Evolutionary conservation across 2,888 invertebrate genomes (phyloP), one percentile per base, ranked within the genome.

Genomic region (Pristionchus entomophagus): DNA sequence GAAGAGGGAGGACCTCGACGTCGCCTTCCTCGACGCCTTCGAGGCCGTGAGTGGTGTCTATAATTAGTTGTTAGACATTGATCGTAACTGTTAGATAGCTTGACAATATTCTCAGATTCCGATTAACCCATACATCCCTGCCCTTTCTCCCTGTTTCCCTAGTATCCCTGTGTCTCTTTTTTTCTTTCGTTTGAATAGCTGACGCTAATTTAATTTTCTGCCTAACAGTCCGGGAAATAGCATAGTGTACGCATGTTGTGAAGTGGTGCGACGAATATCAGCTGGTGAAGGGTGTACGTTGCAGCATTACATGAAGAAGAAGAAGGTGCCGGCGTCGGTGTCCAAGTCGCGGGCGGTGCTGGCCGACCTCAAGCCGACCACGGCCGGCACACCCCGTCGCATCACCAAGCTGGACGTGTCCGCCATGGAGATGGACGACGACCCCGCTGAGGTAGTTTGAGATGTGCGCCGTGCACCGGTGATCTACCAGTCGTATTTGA

Each of bases 271-370:
- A 17, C 12, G 22, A 56, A 56, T 56, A 56, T 56, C 14, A 56
- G 56, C 22, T 22, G 56, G 22, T 17, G 56, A 56, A n/a, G 4
- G 56, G 10, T 56, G 14, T 22, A 56, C 22, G 45, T 78, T 49
- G 2, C 35, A 80, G 78, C 19, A 80, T 22, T 80, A 80, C 78
- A 80, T 51, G 51, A 80, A 80, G 51, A 80, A 80, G 51, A 80
- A 80, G 78, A 51, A 51, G 29, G 35, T 29, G 78, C 51, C 51
- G 51, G 26, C 51, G 51, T 22, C 78, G 29, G 51, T 53, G 32
- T 80, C 78, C 14, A 51, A 51, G 78, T 22, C 49, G 49, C 78
- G 78, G 41, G 14, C 78, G 26, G 78, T 80, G 17, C 78, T 80
- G 26, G 78, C 78, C 22, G 78, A 80, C 26, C 78, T 80, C 78